Evolutionary conservation across 2,888 invertebrate species (phyloP).

Genomic region (Mythimna ferrago): DNA sequence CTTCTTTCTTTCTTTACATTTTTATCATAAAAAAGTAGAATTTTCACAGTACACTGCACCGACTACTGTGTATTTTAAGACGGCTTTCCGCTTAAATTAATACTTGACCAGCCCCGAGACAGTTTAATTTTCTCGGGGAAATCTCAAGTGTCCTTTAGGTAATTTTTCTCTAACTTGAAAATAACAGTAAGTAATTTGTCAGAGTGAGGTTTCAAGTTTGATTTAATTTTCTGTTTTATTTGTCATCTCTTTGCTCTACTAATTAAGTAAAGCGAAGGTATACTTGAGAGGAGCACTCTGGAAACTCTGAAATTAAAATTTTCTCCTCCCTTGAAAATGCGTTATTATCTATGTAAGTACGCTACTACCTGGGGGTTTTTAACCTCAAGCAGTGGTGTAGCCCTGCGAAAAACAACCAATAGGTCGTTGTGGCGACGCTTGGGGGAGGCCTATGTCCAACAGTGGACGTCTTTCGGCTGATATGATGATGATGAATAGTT

Average conservation of each 20-base stretch:
- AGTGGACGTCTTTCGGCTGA: too few species aligned
- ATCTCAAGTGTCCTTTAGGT: slow-evolving; percentile 19
- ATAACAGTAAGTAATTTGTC: slow-evolving; percentile 17
- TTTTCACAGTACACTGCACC: slow-evolving; percentile 20
- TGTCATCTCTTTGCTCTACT: neutral
- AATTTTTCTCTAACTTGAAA: slow-evolving; percentile 36
- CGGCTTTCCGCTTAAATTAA: slow-evolving; percentile 28
- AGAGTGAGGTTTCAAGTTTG: slow-evolving; percentile 15
- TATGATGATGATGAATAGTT: too few species aligned
- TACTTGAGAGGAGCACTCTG: neutral
- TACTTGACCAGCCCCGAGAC: slow-evolving; percentile 28
- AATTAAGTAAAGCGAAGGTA: slow-evolving; percentile 10
- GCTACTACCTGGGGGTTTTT: too few species aligned
- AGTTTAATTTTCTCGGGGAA: slow-evolving; percentile 46
- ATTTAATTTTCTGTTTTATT: slow-evolving; percentile 29
- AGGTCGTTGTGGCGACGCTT: too few species aligned
- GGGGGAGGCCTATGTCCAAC: too few species aligned
- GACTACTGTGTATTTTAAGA: slow-evolving; percentile 24
- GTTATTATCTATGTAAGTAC: neutral
- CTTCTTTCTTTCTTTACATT: too few species aligned
- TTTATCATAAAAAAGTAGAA: too few species aligned
- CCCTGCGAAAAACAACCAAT: too few species aligned
- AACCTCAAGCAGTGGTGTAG: too few species aligned
- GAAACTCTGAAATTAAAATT: neutral
- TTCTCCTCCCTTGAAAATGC: neutral